Percentiles rank a stretch among this genome's conserved stretches.
phyloP scores from a whole-genome alignment of 1,140 invertebrate species.

The Meloidogyne exigua region DNA sequence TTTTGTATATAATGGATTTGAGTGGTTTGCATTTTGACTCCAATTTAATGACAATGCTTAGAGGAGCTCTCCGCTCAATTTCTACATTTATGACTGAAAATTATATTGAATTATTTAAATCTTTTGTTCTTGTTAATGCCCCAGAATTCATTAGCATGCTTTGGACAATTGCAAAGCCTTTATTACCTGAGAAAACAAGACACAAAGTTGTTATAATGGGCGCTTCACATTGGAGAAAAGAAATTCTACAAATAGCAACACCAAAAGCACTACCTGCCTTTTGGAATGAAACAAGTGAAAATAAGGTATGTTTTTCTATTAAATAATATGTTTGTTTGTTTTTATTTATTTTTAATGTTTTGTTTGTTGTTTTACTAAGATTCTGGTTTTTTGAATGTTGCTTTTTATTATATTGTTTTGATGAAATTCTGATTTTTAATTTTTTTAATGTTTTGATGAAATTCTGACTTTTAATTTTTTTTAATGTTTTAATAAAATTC shows the following conservation, averaged over 20 bases:
- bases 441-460: no score
- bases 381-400: no score
- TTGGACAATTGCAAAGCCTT: constrained; percentile 57
- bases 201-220: constrained; percentile 62
- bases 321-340: no score
- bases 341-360: no score
- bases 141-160: constrained; percentile 56
- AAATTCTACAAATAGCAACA: constrained; percentile 54
- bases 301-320: constrained; percentile 12
- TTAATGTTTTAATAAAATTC: no score
- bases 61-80: constrained; percentile 55
- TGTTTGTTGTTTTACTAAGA: no score
- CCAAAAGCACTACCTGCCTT: constrained; percentile 51
- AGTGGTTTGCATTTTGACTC: constrained; percentile 55
- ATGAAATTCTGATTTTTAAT: no score
- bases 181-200: constrained; percentile 57
- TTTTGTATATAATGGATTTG: constrained; percentile 63
- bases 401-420: no score
- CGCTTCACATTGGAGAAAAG: constrained; percentile 47
- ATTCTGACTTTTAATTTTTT: no score
- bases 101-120: constrained; percentile 58
- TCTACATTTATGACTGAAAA: constrained; percentile 62
- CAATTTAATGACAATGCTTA: constrained; percentile 43
- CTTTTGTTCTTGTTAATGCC: constrained; percentile 59
- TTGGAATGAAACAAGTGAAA: constrained; percentile 54